phyloP scores from a whole-genome alignment of 2,113 vertebrate genomes.

The Cyanoramphus novaezelandiae region DNA sequence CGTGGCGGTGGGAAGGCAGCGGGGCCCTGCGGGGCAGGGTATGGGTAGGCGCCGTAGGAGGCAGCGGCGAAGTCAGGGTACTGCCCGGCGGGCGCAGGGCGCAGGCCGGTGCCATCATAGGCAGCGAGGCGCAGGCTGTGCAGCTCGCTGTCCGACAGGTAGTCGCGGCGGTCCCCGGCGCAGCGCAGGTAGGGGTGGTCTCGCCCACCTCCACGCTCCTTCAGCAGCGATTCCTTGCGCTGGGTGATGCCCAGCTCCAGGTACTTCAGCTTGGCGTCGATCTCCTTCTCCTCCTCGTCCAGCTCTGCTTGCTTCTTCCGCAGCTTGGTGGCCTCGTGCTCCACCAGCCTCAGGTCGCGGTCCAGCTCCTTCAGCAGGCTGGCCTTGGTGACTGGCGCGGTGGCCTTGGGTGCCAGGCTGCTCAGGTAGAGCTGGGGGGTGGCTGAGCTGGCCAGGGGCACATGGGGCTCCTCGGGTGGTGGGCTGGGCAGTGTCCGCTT shows the following conservation, averaged over 20 bases:
- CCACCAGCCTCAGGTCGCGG: conserved; percentile 93
- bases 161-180: conserved; percentile 90
- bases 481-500: conserved; percentile 98
- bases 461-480: conserved; percentile 90
- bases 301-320: conserved; percentile 97
- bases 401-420: conserved; percentile 84
- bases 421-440: conserved; percentile 90
- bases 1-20: conserved; percentile 84
- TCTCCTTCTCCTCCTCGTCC: conserved; percentile 98
- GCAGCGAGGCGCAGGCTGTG: conserved; percentile 87
- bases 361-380: conserved; percentile 93
- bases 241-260: conserved; percentile 94
- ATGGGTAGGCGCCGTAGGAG: conserved; percentile 84
- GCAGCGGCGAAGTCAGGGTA: conserved; percentile 81
- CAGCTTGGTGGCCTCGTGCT: conserved; percentile 95
- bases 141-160: conserved; percentile 96
- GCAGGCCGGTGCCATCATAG: conserved; percentile 79
- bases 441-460: conserved; percentile 88
- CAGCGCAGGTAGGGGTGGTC: conserved; percentile 88
- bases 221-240: conserved; percentile 93
- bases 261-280: conserved; percentile 96
- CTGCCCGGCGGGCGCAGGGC: conserved; percentile 80
- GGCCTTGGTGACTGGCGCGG: conserved; percentile 87
- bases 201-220: conserved; percentile 82
- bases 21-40: conserved; percentile 69